phyloP scores from a whole-genome alignment of 2,888 invertebrate species.

The Calliphora vomitoria region DNA sequence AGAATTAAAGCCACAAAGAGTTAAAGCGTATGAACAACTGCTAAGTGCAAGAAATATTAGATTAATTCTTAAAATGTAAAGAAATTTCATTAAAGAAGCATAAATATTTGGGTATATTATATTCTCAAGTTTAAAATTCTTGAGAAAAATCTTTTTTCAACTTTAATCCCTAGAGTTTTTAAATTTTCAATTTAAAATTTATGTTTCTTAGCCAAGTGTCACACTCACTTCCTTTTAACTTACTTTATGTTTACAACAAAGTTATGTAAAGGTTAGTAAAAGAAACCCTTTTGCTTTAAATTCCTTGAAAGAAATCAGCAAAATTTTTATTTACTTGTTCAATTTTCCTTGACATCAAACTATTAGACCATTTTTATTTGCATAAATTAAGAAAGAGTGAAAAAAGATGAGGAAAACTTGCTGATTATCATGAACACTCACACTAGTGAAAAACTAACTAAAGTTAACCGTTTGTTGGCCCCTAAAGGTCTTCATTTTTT shows the following conservation, averaged over 20 bases:
- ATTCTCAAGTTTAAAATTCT: neutral
- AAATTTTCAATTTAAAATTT: neutral
- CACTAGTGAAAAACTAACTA: constrained; percentile 18
- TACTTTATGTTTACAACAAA: neutral
- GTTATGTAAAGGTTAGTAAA: neutral
- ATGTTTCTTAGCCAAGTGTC: neutral
- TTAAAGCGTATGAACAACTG: neutral
- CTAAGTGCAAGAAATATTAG: neutral
- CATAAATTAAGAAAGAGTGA: constrained; percentile 10
- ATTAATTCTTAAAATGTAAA: no score
- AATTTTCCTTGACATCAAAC: constrained; percentile 61
- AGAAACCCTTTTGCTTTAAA: neutral
- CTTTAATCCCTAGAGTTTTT: neutral
- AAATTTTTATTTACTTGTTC: neutral
- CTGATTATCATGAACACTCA: constrained; percentile 63
- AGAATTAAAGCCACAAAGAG: neutral
- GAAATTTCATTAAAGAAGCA: neutral
- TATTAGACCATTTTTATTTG: constrained; percentile 47
- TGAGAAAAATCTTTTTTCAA: neutral
- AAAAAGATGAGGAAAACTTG: constrained; percentile 1
- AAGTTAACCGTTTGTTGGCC: constrained; percentile 67
- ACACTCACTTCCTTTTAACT: no score
- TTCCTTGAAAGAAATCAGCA: neutral
- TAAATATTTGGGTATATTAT: neutral
- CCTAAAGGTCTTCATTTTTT: constrained; percentile 55